phyloP scores from a whole-genome alignment of 2,797 vertebrate species.

The Poeciliopsis infans region DNA sequence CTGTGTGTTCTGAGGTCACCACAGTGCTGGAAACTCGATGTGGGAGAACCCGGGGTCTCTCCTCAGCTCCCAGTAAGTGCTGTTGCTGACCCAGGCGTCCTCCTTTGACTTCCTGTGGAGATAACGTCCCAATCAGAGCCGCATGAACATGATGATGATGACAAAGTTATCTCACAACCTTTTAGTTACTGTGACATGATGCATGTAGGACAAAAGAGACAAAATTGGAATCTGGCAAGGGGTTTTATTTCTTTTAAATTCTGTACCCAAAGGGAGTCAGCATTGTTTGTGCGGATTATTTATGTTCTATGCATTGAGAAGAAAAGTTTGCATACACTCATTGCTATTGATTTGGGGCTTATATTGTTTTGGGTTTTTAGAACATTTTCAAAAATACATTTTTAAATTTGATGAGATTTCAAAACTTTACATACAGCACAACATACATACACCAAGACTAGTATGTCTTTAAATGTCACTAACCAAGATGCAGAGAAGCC shows the following conservation, averaged over 20 bases:
- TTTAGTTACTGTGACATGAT: neutral
- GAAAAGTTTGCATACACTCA: neutral
- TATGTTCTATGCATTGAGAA: neutral
- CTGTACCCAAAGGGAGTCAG: neutral
- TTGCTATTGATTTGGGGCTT: neutral
- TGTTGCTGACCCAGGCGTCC: conserved; percentile 94
- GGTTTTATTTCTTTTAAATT: neutral
- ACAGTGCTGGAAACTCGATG: conserved; percentile 88
- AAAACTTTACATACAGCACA: neutral
- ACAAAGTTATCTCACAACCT: neutral
- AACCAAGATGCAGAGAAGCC: neutral
- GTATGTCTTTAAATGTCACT: neutral
- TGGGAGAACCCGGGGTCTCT: conserved; percentile 89
- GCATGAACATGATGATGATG: neutral
- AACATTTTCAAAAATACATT: too few relatives aligned
- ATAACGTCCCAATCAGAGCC: conserved; percentile 8
- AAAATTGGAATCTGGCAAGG: neutral
- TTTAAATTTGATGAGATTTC: neutral
- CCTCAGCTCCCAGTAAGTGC: conserved; percentile 92
- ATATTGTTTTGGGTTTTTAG: neutral
- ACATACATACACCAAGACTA: neutral
- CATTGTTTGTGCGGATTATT: neutral
- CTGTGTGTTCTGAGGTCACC: conserved; percentile 80
- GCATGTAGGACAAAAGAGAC: neutral
- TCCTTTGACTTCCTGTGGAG: conserved; percentile 86